A percentile compares a stretch with the other conserved stretches of the same genome.
These are phyloP conservation scores for Poeciliopsis presidionis DNA, from an alignment of 2,797 vertebrate species.

Conservation along the genomic window DNA sequence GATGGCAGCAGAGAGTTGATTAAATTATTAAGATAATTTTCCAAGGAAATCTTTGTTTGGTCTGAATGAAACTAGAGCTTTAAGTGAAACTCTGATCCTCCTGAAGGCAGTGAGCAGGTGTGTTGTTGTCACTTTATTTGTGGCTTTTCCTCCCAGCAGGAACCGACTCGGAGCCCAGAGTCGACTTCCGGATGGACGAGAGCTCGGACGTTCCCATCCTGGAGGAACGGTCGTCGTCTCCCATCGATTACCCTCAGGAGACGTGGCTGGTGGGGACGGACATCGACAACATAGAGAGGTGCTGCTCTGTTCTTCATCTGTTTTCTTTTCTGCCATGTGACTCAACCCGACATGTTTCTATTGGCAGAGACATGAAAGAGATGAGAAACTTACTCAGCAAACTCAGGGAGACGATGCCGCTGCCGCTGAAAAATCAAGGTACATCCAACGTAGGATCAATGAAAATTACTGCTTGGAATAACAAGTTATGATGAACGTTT, in stretches of 20 bases:
- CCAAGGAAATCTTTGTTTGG: not conserved
- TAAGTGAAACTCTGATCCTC: not conserved
- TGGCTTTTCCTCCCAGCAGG: conserved; percentile 67
- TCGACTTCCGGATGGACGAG: conserved; percentile 90
- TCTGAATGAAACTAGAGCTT: not conserved
- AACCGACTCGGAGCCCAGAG: conserved; percentile 84
- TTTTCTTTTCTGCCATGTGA: not conserved
- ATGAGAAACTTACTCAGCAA: conserved; percentile 99
- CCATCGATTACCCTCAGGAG: conserved; percentile 87
- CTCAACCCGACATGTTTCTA: not conserved
- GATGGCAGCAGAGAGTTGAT: conserved; percentile 10
- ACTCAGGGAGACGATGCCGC: conserved; percentile 99
- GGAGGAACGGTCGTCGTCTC: conserved; percentile 89
- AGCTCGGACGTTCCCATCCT: conserved; percentile 90
- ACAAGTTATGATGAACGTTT: too few relatives aligned
- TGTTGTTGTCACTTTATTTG: not conserved
- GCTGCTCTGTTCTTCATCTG: conserved; percentile 5
- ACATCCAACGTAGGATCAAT: not conserved
- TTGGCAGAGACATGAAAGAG: conserved; percentile 92
- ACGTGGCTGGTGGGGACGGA: conserved; percentile 93
- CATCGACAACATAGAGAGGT: conserved; percentile 96
- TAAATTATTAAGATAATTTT: not conserved
- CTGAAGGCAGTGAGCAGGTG: not conserved
- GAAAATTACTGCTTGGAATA: too few relatives aligned
- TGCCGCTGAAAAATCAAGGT: conserved; percentile 99